Evolutionary conservation across 2,888 invertebrate genomes (phyloP).

Genomic region (Cosmopolites sordidus): DNA sequence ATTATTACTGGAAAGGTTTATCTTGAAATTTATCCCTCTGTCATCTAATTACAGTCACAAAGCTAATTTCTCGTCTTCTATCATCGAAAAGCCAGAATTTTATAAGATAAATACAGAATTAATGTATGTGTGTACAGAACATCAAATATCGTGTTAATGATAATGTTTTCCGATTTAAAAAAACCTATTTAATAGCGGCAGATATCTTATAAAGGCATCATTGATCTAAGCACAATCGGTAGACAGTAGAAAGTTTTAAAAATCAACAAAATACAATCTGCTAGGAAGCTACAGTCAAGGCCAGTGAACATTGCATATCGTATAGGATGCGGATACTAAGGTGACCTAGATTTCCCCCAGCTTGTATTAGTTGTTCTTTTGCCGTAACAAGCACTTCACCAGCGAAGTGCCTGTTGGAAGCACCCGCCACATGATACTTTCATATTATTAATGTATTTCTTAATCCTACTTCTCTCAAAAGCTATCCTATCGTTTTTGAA

Average conservation of each 20-base stretch:
- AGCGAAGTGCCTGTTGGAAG: constrained; percentile 13
- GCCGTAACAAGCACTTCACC: constrained; percentile 25
- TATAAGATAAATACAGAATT: too few species aligned
- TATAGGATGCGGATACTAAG: constrained; percentile 39
- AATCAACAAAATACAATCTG: constrained; percentile 21
- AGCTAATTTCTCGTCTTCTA: too few species aligned
- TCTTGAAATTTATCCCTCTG: too few species aligned
- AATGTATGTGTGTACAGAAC: too few species aligned
- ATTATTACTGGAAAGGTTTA: too few species aligned
- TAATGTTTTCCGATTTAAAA: not conserved
- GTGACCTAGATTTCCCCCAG: constrained; percentile 40
- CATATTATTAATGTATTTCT: constrained; percentile 10
- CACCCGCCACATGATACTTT: constrained; percentile 13
- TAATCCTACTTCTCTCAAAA: not conserved
- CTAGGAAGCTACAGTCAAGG: constrained; percentile 32
- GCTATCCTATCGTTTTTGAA: not conserved
- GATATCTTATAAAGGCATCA: not conserved
- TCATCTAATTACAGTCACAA: too few species aligned
- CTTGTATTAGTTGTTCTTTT: constrained; percentile 27
- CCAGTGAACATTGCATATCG: constrained; percentile 31
- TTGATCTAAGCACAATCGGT: constrained; percentile 20
- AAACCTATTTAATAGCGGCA: not conserved
- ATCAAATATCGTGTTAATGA: too few species aligned
- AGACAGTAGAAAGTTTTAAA: constrained; percentile 26
- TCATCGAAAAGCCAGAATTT: too few species aligned